Evolutionary conservation across 2,113 vertebrate genomes (phyloP), one percentile per base, ranked within the genome.

Genomic region (Syngnathus typhle): DNA sequence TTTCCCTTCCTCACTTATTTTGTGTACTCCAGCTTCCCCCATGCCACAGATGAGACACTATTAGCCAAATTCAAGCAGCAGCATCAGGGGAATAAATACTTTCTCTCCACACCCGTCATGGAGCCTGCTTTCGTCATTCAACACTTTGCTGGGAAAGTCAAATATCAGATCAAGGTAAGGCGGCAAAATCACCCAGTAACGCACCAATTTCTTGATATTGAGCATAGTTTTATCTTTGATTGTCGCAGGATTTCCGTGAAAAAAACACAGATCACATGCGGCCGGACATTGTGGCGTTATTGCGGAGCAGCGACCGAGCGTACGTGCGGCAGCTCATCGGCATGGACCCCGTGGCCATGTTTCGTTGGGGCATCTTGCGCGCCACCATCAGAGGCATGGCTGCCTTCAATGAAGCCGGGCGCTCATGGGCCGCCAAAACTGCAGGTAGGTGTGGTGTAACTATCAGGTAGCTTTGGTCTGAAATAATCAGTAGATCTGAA

Each of bases 231-330:
- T 16, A 15, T 36, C 0, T 73, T 55, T 41, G 38, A 41, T 38
- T 18, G 43, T 37, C 7, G 19, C 82, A 99, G 97, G 97, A 99
- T 83, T 99, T 99, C 86, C 91, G 97, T 19, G 97, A 99, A 90
- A 99, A 99, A 72, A 99, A 99, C 79, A 99, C 96, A 23, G 97
- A 99, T 82, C 94, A 98, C 90, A 99, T 99, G 97, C 92, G 97
- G 2, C 94, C 96, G 0, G 97, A 99, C 69, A 99, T 99, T 0
- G 95, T 99, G 62, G 96, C 95, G 0, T 89, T 99, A 21, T 88
- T 99, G n/a, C 88, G 97, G 9, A 93, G 97, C 86, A 99, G 97
- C 0, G 95, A 98, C 79, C 93, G 95, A 1, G 90, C 94, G 0
- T 98, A 93, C 0, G 93, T 99, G 65, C 94, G 97, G 1, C 93